phyloP scores from a whole-genome alignment of 2,113 vertebrate species.

The Takifugu flavidus region DNA sequence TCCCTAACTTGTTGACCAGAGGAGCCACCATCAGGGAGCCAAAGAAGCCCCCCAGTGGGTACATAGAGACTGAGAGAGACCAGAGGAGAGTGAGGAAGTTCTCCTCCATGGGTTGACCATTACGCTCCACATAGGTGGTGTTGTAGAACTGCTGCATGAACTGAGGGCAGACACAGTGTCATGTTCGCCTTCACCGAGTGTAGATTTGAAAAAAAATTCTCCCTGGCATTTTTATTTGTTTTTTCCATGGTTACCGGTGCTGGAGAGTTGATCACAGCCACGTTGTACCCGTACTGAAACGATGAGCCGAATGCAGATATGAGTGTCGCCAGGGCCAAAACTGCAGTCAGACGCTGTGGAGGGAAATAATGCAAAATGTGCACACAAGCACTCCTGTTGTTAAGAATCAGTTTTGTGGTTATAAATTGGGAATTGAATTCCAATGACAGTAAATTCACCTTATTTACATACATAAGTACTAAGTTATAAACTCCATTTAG shows the following conservation, averaged over 20 bases:
- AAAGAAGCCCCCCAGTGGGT: slow-evolving; percentile 86
- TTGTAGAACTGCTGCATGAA: slow-evolving; percentile 88
- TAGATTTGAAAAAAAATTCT: background rate
- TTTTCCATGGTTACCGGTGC: slow-evolving; percentile 66
- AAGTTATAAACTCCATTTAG: no score
- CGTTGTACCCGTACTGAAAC: slow-evolving; percentile 96
- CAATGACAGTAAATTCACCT: background rate
- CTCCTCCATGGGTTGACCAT: slow-evolving; percentile 1
- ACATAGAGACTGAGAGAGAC: slow-evolving; percentile 94
- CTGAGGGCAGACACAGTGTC: slow-evolving; percentile 57
- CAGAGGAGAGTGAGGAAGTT: slow-evolving; percentile 79
- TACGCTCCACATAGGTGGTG: slow-evolving; percentile 71
- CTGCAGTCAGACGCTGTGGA: slow-evolving; percentile 76
- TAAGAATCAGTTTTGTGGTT: slow-evolving; percentile 2
- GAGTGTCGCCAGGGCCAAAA: slow-evolving; percentile 76
- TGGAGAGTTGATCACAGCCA: slow-evolving; percentile 88
- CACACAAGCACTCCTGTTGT: background rate
- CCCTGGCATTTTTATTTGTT: background rate
- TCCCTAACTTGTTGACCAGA: slow-evolving; percentile 83
- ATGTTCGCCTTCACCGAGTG: background rate
- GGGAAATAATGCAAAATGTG: slow-evolving; percentile 16
- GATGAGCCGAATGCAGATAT: slow-evolving; percentile 89
- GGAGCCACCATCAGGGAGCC: slow-evolving; percentile 89
- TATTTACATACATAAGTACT: no score
- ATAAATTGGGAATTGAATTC: background rate